These are phyloP conservation scores for Crotalus tigris DNA, from an alignment of 2,113 vertebrate genomes.

Conservation along the genomic window DNA sequence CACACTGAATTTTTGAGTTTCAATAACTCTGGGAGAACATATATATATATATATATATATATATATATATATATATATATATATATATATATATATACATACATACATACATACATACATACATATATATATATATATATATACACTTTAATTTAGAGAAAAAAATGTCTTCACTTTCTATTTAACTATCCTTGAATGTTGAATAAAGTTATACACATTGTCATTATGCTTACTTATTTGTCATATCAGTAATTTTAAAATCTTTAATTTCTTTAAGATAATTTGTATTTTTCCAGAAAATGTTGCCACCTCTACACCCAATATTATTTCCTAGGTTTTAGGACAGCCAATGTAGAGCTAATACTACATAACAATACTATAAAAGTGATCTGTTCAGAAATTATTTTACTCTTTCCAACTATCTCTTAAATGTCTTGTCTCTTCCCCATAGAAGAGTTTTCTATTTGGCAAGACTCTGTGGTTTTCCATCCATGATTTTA, in stretches of 20 bases:
- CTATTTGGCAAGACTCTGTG: not conserved
- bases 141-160: slow-evolving; percentile 39
- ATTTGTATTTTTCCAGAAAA: not conserved
- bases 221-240: slow-evolving; percentile 24
- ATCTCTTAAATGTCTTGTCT: not conserved
- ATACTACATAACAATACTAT: not conserved
- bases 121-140: not conserved
- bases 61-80: no score
- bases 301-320: not conserved
- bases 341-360: not conserved
- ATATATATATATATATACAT: not conserved
- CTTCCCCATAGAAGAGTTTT: not conserved
- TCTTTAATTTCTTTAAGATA: not conserved
- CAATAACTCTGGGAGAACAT: slow-evolving; percentile 34
- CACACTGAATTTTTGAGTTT: slow-evolving; percentile 38
- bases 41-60: not conserved
- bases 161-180: not conserved
- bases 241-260: slow-evolving; percentile 19
- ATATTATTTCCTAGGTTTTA: not conserved
- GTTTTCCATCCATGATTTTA: not conserved
- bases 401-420: not conserved
- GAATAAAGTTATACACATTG: slow-evolving; percentile 19
- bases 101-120: not conserved
- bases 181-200: slow-evolving; percentile 38
- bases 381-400: not conserved